Base-by-base conservation (phyloP, 1,140 invertebrate genomes). In the Colletes gigas region DNA sequence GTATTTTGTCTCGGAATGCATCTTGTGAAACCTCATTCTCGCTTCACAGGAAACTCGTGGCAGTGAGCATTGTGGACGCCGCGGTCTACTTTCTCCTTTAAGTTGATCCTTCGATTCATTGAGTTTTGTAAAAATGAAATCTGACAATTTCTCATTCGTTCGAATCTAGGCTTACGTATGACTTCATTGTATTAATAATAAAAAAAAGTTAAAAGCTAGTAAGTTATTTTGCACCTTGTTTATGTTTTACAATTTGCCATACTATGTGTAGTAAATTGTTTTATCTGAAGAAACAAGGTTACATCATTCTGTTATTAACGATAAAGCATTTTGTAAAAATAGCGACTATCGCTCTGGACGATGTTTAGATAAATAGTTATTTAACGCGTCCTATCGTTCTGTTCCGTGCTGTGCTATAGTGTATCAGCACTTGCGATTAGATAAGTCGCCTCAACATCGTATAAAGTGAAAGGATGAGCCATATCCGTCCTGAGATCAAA, bases 71-170 rank as follows among this genome's bases (percentile, higher is more conserved):
- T 78, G 75, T 83, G 83, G 10, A 50, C 55, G 19, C 9, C 21
- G 50, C 7, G 75, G 65, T 83, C 63, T 57, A 83, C 81, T 83
- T 83, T 86, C 87, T 83, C 83, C 72, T 82, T 67, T 41, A 47
- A 19, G 21, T 57, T 78, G 52, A 82, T 82, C 73, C 69, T 54
- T 15, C 47, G 39, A 21, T n/a, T 60, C 62, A 80, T 79, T 82
- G 19, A n/a, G 30, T 68, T 47, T 17, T 4, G 50, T 4, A 76
- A n/a, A 30, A 76, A 68, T 50, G 57, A 73, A 44, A 73, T 47
- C 41, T 12, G 19, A 47, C 5, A 3, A 10, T 12, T 30, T 69
- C 7, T 55, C 39, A 12, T 12, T 70, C 30, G 19, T 70, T 70
- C 10, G 4, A 12, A 12, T 39, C 3, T 57, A 5, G 15, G 55